Conservation (phyloP, 2,797 vertebrate species). For the Centroberyx gerrardi region DNA sequence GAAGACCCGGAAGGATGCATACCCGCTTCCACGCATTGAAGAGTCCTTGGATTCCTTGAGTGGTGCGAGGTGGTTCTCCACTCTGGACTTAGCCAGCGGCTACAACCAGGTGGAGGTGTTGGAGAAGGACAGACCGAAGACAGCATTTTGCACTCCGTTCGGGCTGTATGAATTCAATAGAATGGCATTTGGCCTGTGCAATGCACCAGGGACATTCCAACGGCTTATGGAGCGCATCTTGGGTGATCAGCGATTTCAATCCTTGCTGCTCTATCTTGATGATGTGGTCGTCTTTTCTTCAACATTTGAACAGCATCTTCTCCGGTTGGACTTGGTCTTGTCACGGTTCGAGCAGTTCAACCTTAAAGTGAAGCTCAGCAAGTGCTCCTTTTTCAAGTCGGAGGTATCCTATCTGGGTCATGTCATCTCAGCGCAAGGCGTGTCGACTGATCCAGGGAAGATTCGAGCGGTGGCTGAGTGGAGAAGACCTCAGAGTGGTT, state of each 20-base stretch:
- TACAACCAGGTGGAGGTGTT: neutral
- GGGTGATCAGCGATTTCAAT: neutral
- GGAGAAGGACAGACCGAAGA: constrained; percentile 1
- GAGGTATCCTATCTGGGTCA: neutral
- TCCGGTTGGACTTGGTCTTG: neutral
- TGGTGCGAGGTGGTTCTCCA: too few relatives aligned
- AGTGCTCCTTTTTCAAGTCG: neutral
- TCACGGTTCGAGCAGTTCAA: neutral
- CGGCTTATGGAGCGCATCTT: neutral
- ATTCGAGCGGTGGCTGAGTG: neutral
- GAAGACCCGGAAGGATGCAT: constrained; percentile 3
- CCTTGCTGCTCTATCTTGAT: neutral
- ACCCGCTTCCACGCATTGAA: too few relatives aligned
- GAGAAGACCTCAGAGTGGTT: neutral
- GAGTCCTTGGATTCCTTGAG: too few relatives aligned
- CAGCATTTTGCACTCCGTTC: constrained; percentile 1
- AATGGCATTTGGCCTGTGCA: neutral
- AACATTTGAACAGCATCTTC: neutral
- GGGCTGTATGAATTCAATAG: neutral
- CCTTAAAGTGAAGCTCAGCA: neutral
- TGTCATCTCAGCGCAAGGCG: neutral
- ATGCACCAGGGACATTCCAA: neutral
- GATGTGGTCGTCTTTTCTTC: constrained; percentile 3
- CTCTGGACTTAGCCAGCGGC: too few relatives aligned
- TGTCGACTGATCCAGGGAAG: neutral